phyloP scores from a whole-genome alignment of 2,888 invertebrate genomes.

The Zhuqinia jingwanae region DNA sequence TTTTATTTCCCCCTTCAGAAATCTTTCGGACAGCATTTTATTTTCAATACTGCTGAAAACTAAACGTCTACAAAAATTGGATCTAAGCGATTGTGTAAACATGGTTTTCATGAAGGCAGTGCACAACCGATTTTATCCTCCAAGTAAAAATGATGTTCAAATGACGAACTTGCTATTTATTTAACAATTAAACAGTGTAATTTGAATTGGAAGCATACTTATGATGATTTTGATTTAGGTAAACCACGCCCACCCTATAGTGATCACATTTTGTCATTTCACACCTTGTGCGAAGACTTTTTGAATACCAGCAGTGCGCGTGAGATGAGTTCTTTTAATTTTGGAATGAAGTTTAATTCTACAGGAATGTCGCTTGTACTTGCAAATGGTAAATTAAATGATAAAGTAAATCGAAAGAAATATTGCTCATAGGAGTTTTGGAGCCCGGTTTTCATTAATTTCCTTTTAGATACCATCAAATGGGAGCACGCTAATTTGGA shows the following conservation, averaged over 20 bases:
- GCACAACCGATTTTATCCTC: constrained; percentile 66
- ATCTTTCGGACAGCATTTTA: constrained; percentile 62
- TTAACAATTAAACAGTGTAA: no score
- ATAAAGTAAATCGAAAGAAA: neutral
- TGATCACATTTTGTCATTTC: constrained; percentile 65
- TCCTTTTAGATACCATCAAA: constrained; percentile 18
- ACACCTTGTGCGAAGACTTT: constrained; percentile 57
- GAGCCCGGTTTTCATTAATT: no score
- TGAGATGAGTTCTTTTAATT: constrained; percentile 57
- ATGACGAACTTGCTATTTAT: no score
- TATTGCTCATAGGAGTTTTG: neutral
- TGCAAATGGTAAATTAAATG: constrained; percentile 23
- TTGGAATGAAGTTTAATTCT: constrained; percentile 58
- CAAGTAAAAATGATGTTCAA: constrained; percentile 42
- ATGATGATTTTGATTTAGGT: constrained; percentile 32
- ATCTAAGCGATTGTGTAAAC: constrained; percentile 59
- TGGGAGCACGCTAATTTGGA: constrained; percentile 56
- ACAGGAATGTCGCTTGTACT: constrained; percentile 34
- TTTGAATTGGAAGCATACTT: no score
- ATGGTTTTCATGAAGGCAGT: constrained; percentile 67
- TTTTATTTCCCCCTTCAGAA: no score
- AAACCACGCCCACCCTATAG: constrained; percentile 44
- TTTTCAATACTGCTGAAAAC: constrained; percentile 64
- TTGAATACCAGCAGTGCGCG: constrained; percentile 4
- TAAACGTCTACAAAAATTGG: constrained; percentile 35